Evolutionary conservation across 2,797 vertebrate species (phyloP).

Genomic region (Synaphobranchus kaupii): DNA sequence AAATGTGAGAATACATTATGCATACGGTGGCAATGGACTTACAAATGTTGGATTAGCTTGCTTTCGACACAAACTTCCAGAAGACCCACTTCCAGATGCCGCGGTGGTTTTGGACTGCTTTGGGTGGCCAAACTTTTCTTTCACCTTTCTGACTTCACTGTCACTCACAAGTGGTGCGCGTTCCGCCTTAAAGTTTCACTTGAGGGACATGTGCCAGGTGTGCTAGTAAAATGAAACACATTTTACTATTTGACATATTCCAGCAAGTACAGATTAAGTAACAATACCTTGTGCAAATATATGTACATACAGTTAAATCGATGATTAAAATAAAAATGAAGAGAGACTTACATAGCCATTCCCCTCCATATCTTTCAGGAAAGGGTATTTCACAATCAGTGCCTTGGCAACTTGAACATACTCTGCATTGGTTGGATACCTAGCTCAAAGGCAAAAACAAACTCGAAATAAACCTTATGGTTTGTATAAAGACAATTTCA

Average conservation of each 20-base stretch:
- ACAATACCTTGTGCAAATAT: neutral
- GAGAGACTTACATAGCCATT: constrained; percentile 32
- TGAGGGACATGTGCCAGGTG: neutral
- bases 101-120: neutral
- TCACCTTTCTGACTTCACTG: constrained; percentile 2
- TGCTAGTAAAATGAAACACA: neutral
- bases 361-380: constrained; percentile 28
- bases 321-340: neutral
- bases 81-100: too few species aligned
- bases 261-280: constrained; percentile 3
- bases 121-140: constrained; percentile 1
- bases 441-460: constrained; percentile 5
- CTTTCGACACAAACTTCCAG: neutral
- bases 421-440: constrained; percentile 28
- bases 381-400: constrained; percentile 29
- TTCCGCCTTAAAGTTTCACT: neutral
- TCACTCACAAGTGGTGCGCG: neutral
- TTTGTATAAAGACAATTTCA: constrained; percentile 1
- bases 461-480: neutral
- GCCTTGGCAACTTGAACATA: constrained; percentile 32
- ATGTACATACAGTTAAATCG: neutral
- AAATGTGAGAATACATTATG: constrained; percentile 7
- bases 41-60: neutral
- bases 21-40: constrained; percentile 19
- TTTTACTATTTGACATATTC: constrained; percentile 3